Conservation (phyloP, 2,113 vertebrate genomes). For the Rhinoptilus africanus region DNA sequence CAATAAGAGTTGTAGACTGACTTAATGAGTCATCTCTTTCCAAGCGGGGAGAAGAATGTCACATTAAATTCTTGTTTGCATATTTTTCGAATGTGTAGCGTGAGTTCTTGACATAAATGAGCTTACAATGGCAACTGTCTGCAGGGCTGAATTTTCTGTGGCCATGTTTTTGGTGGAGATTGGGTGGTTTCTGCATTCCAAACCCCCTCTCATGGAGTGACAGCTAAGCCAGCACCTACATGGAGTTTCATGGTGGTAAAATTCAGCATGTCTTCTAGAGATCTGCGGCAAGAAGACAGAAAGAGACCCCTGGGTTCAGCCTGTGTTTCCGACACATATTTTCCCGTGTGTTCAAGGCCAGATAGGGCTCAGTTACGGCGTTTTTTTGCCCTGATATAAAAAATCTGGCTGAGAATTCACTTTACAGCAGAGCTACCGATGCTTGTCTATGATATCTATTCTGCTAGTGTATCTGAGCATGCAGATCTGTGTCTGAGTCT, state of each 20-base stretch:
- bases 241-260: not conserved
- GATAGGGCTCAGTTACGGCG: not conserved
- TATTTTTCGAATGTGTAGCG: not conserved
- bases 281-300: not conserved
- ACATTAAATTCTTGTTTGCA: slow-evolving; percentile 24
- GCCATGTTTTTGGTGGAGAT: not conserved
- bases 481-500: not conserved
- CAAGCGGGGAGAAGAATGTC: not conserved
- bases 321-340: not conserved
- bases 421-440: not conserved
- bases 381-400: not conserved
- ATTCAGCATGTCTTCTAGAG: not conserved
- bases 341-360: not conserved
- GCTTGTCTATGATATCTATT: rapidly evolving
- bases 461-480: not conserved
- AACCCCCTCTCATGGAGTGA: not conserved
- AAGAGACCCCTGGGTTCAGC: not conserved
- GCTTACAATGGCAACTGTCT: not conserved
- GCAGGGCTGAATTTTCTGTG: not conserved
- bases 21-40: not conserved
- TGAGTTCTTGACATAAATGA: not conserved
- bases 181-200: not conserved
- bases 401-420: not conserved
- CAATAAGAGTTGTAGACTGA: not conserved
- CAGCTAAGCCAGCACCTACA: not conserved